A percentile compares a stretch with the other conserved stretches of the same genome.
These are phyloP conservation scores for Machimus rusticus DNA, from an alignment of 2,888 invertebrate genomes.

Conservation along the genomic window DNA sequence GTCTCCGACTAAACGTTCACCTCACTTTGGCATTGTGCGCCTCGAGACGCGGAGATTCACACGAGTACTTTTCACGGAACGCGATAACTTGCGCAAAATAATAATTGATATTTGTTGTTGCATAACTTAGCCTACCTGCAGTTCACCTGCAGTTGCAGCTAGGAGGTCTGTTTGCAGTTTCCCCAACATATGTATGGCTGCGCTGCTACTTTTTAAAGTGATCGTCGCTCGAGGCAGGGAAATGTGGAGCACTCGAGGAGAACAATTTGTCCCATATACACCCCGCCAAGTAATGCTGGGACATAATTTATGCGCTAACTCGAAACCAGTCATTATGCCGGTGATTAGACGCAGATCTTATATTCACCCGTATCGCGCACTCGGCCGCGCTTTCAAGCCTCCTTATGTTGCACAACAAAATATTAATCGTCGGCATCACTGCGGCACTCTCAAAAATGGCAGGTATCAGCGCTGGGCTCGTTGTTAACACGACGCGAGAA, in stretches of 20 bases:
- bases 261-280: neutral
- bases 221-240: neutral
- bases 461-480: neutral
- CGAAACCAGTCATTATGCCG: neutral
- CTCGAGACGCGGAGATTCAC: neutral
- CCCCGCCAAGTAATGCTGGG: neutral
- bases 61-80: constrained; percentile 18
- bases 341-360: neutral
- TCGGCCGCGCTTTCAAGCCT: neutral
- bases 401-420: neutral
- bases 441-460: neutral
- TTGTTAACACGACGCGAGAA: neutral
- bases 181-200: neutral
- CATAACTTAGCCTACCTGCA: neutral
- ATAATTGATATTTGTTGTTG: constrained; percentile 32
- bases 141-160: neutral
- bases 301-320: neutral
- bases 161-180: neutral
- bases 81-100: constrained; percentile 35
- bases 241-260: neutral
- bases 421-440: neutral
- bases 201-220: neutral
- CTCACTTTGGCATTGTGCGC: neutral
- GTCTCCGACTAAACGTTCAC: neutral
- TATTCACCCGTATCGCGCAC: neutral